Evolutionary conservation across 2,797 vertebrate species (phyloP), one percentile per base, ranked within the genome.

Genomic region (Eutrigla gurnardus): DNA sequence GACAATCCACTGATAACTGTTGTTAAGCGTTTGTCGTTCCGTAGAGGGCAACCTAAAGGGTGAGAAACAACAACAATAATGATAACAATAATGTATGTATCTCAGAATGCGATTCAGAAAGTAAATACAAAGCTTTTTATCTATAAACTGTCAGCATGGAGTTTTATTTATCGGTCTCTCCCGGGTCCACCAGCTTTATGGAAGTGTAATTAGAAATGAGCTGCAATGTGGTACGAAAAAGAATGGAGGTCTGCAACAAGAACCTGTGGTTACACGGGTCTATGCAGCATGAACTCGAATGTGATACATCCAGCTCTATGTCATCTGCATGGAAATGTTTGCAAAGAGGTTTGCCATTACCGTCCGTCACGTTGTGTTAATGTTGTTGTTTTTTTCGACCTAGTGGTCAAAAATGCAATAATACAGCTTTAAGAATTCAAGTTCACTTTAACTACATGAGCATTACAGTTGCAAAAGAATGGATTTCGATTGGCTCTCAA

Each of bases 231-330:
- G 18, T 47, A 25, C 52, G 32, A 39, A 4, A 32, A 32, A 12
- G 9, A 43, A 36, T 35, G 54, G 12, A 65, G 35, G 2, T 18
- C 62, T 59, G 4, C 49, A 60, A 58, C 39, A n/a, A 46, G 2
- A 42, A 35, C 2, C 15, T 61, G 10, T 42, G 33, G 4, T n/a
- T 49, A 55, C n/a, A 2, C 15, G 7, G 3, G 17, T 42, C 15
- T 12, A 18, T 65, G 37, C 7, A 54, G 49, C 46, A 72, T 57
- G n/a, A n/a, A n/a, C n/a, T n/a, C n/a, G n/a, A n/a, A n/a, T n/a
- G n/a, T n/a, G n/a, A n/a, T 10, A 53, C 14, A 43, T 12, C 35
- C 32, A 35, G 6, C 10, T 18, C 2, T 14, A 9, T 7, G 3
- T 39, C 9, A 2, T 37, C 11, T 61, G 9, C 45, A 36, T 50